These are phyloP conservation scores for Corbicula japonica DNA, from an alignment of 2,888 invertebrate genomes.

Conservation along the genomic window DNA sequence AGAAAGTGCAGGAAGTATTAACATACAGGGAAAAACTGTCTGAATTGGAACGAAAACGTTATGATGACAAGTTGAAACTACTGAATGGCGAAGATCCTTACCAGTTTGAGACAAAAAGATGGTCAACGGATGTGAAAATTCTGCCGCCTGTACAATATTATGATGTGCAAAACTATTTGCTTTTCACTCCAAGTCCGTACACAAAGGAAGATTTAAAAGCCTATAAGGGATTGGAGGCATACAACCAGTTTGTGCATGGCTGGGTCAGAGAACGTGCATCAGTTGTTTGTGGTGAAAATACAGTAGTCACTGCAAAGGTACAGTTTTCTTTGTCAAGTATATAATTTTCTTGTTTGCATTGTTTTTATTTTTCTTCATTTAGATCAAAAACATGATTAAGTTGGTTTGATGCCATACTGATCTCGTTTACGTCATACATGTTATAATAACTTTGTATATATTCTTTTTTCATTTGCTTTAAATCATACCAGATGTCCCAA, in stretches of 20 bases:
- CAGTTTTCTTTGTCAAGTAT: too few species aligned
- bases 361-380: background rate
- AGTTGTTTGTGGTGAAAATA: constrained; percentile 1
- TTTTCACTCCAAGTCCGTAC: constrained; percentile 37
- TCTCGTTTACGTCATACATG: too few species aligned
- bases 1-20: background rate
- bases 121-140: constrained; percentile 12
- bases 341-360: too few species aligned
- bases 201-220: constrained; percentile 34
- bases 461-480: too few species aligned
- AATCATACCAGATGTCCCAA: background rate
- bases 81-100: constrained; percentile 49
- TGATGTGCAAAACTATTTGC: constrained; percentile 37
- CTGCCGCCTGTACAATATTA: constrained; percentile 43
- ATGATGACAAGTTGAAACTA: constrained; percentile 38
- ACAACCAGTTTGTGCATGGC: constrained; percentile 62
- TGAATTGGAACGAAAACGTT: constrained; percentile 24
- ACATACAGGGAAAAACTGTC: constrained; percentile 32
- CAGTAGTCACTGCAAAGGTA: constrained; percentile 50
- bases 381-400: background rate
- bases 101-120: constrained; percentile 26
- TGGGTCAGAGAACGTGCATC: constrained; percentile 46
- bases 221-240: constrained; percentile 54
- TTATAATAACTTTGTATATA: too few species aligned
- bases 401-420: too few species aligned